These are phyloP conservation scores for Hypsopygia costalis DNA, from an alignment of 2,888 invertebrate genomes.

Conservation along the genomic window DNA sequence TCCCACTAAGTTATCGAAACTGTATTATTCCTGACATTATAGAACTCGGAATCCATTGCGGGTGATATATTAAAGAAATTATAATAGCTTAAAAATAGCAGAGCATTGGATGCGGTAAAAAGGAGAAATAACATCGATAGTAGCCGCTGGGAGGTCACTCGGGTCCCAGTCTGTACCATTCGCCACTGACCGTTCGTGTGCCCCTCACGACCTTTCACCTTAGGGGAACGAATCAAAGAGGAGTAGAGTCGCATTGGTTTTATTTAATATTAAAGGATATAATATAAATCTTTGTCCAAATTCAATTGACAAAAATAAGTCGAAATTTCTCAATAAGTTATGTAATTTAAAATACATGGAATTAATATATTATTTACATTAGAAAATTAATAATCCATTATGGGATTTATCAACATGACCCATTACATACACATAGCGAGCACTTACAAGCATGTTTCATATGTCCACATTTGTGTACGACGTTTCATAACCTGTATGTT, in stretches of 20 bases:
- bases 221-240: constrained; percentile 48
- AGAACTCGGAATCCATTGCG: background rate
- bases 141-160: constrained; percentile 21
- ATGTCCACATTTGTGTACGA: background rate
- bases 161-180: constrained; percentile 68
- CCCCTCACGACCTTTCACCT: constrained; percentile 73
- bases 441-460: background rate
- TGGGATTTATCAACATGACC: too few relatives aligned
- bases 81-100: background rate
- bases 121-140: constrained; percentile 8
- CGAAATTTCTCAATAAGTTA: too few relatives aligned
- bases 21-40: background rate
- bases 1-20: background rate
- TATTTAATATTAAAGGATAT: background rate
- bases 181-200: constrained; percentile 69
- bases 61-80: background rate
- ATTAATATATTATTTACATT: too few relatives aligned
- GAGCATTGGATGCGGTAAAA: constrained; percentile 8
- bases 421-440: too few relatives aligned
- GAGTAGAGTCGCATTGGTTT: constrained; percentile 30
- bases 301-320: too few relatives aligned
- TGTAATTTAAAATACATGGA: too few relatives aligned
- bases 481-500: constrained; percentile 12
- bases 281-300: too few relatives aligned
- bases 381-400: too few relatives aligned